Base-by-base conservation (phyloP, 2,888 invertebrate genomes). In the Diachrysia chrysitis region DNA sequence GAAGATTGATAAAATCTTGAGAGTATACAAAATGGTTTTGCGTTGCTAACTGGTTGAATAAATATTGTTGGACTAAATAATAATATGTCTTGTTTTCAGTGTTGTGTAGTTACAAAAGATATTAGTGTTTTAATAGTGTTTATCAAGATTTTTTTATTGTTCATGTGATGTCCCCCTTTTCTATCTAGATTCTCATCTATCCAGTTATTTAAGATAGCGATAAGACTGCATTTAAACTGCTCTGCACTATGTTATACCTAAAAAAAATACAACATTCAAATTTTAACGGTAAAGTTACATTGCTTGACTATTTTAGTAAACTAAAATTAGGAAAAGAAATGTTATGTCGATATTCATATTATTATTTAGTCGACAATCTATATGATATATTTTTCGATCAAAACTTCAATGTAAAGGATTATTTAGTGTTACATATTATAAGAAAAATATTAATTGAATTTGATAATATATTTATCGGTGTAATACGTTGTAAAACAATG, bases 31-130 rank as follows among this genome's bases (percentile, higher is more conserved):
- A 48, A 35, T 58, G 58, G 61, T 58, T 4, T 61, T 9, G 35
- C 60, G 69, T 69, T 76, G 73, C 64, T 73, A 32, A 60, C 66
- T 63, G 60, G 32, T 60, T 25, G 79, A 42, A 67, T 66, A 72
- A 62, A 64, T 70, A 63, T 69, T 61, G 63, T 63, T 64, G 29
- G 67, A 76, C 79, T 80, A 82, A 82, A 79, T 82, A 82, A 65
- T 82, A 73, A 75, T 70, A 70, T 69, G 66, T 12, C 55, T 53
- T 69, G 66, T 12, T 60, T 53, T 53, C 51, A 66, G 56, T 66
- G 67, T 78, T 67, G 60, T 59, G 9, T 71, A 70, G 56, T 16
- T 29, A 59, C 46, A 46, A 55, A 59, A 55, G 54, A 58, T 63
- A 14, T 56, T 59, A 57, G 48, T 62, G 16, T 63, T 53, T n/a